These are phyloP conservation scores for Gymnoscopelus microlampas DNA, from an alignment of 2,797 vertebrate genomes.

Conservation along the genomic window DNA sequence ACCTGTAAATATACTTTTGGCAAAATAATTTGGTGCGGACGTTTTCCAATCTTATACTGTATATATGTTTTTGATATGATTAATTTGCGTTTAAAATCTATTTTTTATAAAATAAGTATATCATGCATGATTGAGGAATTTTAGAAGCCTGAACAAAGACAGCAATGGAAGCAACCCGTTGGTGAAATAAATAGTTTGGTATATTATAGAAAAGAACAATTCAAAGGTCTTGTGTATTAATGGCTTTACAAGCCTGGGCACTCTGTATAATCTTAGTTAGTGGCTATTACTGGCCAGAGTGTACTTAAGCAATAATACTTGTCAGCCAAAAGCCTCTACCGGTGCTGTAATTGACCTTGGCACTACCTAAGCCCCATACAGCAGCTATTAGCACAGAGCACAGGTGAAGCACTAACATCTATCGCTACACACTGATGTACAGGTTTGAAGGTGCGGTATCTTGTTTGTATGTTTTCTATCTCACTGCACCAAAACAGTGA, in stretches of 20 bases:
- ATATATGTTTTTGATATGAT: conserved; percentile 2
- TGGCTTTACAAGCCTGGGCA: conserved; percentile 66
- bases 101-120: not conserved
- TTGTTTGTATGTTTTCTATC: not conserved
- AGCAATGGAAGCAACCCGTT: conserved; percentile 23
- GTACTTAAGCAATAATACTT: conserved; percentile 76
- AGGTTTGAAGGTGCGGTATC: conserved; percentile 5
- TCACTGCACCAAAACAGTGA: too few relatives aligned
- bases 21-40: not conserved
- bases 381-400: conserved; percentile 63
- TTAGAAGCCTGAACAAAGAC: not conserved
- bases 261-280: conserved; percentile 76
- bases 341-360: conserved; percentile 79
- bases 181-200: conserved; percentile 64
- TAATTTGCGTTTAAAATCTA: not conserved
- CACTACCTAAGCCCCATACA: conserved; percentile 64
- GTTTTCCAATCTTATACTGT: conserved; percentile 6
- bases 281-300: conserved; percentile 73
- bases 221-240: conserved; percentile 68
- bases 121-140: too few relatives aligned
- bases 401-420: conserved; percentile 43
- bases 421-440: conserved; percentile 25
- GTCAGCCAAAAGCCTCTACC: conserved; percentile 76
- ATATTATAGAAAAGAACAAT: conserved; percentile 62
- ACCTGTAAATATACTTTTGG: too few relatives aligned